A percentile compares a stretch with the other conserved stretches of the same genome.
Conservation (phyloP, 2,797 vertebrate species). For the Zenarchopterus dispar region DNA sequence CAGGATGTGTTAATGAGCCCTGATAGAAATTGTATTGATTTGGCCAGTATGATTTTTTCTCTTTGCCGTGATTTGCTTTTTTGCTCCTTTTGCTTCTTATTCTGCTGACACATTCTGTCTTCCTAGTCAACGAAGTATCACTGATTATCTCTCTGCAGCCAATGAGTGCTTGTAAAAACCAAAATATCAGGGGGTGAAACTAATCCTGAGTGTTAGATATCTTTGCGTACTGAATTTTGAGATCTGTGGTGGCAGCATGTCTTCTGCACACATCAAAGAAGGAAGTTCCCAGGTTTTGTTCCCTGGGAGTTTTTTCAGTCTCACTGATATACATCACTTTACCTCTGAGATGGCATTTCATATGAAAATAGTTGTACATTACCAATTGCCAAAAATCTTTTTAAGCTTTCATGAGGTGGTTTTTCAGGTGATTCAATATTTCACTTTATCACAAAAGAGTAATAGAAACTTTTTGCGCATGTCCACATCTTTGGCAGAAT, state of each 20-base stretch:
- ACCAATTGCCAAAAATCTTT: no score
- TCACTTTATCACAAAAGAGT: no score
- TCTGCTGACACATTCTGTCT: slow-evolving; percentile 41
- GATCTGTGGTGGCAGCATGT: not conserved
- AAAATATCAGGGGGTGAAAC: slow-evolving; percentile 64
- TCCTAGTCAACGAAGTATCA: slow-evolving; percentile 25
- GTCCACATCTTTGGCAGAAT: no score
- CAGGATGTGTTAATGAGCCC: slow-evolving; percentile 46
- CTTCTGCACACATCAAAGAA: no score
- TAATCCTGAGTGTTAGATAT: slow-evolving; percentile 30
- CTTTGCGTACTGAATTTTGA: slow-evolving; percentile 28
- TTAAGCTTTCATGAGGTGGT: no score
- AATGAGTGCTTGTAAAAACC: slow-evolving; percentile 28
- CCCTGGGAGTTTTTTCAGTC: not conserved
- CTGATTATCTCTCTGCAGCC: slow-evolving; percentile 48
- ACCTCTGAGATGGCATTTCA: not conserved
- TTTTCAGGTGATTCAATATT: no score
- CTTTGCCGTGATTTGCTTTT: slow-evolving; percentile 21
- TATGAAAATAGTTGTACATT: not conserved
- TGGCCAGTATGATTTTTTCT: slow-evolving; percentile 25
- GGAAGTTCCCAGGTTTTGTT: slow-evolving; percentile 7
- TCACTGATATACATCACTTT: not conserved
- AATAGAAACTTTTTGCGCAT: no score
- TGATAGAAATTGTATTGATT: slow-evolving; percentile 37
- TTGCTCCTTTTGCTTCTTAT: slow-evolving; percentile 37